Evolutionary conservation across 2,797 vertebrate genomes (phyloP).

Genomic region (Premnoplex brunnescens): DNA sequence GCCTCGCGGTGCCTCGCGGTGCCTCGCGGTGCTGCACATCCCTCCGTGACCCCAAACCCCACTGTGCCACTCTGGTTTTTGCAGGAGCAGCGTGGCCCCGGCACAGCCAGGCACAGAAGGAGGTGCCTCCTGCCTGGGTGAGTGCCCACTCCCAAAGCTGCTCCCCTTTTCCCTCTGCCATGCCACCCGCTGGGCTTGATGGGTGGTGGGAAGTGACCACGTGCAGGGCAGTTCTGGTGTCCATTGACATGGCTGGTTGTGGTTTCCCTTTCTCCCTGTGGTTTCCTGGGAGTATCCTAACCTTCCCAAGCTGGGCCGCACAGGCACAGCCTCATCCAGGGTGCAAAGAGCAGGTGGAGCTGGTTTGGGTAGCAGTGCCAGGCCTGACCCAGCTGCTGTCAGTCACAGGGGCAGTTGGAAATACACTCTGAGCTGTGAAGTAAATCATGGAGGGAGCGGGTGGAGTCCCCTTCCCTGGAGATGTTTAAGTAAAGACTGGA

Average conservation of each 20-base stretch:
- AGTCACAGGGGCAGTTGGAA: accelerated
- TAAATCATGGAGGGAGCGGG: background rate
- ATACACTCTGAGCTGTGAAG: background rate
- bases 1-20: accelerated
- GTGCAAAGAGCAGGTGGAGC: accelerated
- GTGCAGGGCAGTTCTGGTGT: accelerated
- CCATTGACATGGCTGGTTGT: accelerated
- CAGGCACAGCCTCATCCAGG: accelerated
- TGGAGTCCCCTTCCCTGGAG: background rate
- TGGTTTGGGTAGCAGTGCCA: background rate
- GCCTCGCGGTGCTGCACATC: too few species aligned
- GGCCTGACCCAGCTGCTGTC: background rate
- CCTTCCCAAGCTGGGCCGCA: background rate
- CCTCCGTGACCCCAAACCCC: background rate
- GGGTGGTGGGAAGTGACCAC: accelerated
- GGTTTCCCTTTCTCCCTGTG: background rate
- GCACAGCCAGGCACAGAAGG: constrained; percentile 8
- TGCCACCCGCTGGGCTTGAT: accelerated
- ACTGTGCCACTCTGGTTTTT: background rate
- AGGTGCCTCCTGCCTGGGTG: constrained; percentile 69
- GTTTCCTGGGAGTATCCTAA: accelerated
- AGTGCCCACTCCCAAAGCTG: background rate
- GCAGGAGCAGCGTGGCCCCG: constrained; percentile 45
- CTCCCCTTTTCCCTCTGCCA: background rate
- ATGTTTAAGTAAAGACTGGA: background rate